phyloP scores from a whole-genome alignment of 2,113 vertebrate genomes.

The Corapipo altera region DNA sequence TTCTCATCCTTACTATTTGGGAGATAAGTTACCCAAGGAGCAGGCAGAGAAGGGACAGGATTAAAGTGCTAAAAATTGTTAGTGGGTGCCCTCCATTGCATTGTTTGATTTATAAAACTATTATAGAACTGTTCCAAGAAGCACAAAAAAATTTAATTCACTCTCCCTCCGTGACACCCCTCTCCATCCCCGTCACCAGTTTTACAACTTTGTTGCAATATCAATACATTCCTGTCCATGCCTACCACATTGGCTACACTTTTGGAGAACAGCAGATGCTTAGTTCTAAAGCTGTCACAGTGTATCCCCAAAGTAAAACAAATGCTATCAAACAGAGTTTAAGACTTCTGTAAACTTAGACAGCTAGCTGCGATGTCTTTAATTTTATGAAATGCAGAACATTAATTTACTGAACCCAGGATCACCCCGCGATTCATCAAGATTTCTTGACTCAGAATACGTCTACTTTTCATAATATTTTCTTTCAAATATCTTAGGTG shows the following conservation, averaged over 20 bases:
- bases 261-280: background rate
- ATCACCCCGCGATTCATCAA: background rate
- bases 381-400: background rate
- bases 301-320: background rate
- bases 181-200: accelerated
- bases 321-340: accelerated
- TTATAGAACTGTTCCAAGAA: background rate
- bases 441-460: background rate
- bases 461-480: background rate
- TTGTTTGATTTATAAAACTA: background rate
- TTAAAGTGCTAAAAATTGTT: background rate
- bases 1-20: background rate
- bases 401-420: background rate
- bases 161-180: accelerated
- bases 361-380: background rate
- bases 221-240: background rate
- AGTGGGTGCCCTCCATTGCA: accelerated
- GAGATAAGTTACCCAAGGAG: background rate
- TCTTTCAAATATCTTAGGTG: background rate
- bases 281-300: background rate
- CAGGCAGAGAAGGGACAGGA: background rate
- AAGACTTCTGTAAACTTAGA: background rate
- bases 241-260: background rate
- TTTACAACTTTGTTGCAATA: background rate
- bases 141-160: background rate